Evolutionary conservation across 2,113 vertebrate species (phyloP).

Genomic region (Solea senegalensis): DNA sequence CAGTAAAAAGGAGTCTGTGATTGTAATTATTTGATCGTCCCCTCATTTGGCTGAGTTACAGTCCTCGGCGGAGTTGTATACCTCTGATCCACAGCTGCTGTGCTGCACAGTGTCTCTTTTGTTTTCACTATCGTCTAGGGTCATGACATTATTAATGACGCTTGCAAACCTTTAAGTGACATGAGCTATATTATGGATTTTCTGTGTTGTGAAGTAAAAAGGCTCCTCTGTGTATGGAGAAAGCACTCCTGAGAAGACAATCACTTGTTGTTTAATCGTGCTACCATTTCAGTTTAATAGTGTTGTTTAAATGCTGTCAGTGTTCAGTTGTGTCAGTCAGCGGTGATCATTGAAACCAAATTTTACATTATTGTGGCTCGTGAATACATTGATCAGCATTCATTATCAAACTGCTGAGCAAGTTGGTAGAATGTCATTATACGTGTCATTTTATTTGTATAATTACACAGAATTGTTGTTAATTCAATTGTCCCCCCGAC

Average conservation of each 20-base stretch:
- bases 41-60: constrained; percentile 62
- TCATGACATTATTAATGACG: constrained; percentile 69
- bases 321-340: too few species aligned
- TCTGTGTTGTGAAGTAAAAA: constrained; percentile 38
- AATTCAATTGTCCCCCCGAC: too few species aligned
- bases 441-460: too few species aligned
- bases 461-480: too few species aligned
- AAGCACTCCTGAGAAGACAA: constrained; percentile 17
- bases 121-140: constrained; percentile 64
- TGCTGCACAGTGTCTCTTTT: constrained; percentile 61
- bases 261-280: constrained; percentile 11
- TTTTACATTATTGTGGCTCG: too few species aligned
- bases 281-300: constrained; percentile 19
- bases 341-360: too few species aligned
- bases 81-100: constrained; percentile 53
- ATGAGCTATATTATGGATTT: constrained; percentile 41
- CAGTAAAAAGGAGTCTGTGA: constrained; percentile 32
- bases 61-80: constrained; percentile 47
- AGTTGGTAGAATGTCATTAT: too few species aligned
- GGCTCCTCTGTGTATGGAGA: constrained; percentile 42
- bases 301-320: neutral
- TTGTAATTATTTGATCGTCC: constrained; percentile 66
- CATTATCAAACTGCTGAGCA: neutral
- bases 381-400: too few species aligned
- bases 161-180: constrained; percentile 58